Conservation (phyloP, 2,888 invertebrate genomes). For the Nezara viridula region DNA sequence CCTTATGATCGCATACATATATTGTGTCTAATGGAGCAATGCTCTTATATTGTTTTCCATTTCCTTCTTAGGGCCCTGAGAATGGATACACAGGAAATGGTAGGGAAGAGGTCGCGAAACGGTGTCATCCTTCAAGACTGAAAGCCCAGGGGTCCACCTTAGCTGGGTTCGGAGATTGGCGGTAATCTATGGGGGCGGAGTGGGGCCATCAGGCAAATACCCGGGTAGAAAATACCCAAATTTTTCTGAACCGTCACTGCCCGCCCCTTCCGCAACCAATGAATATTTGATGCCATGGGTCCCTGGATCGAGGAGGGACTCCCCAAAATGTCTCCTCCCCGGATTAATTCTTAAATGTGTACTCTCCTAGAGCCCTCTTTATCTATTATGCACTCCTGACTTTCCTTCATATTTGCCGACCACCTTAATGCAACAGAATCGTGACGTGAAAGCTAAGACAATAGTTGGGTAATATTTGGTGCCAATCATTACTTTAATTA, state of each 20-base stretch:
- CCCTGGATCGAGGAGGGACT: neutral
- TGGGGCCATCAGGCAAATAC: conserved; percentile 34
- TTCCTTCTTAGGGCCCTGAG: neutral
- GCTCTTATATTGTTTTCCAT: neutral
- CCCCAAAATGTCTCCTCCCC: neutral
- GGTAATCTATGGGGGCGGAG: conserved; percentile 28
- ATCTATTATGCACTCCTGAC: neutral
- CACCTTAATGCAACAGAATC: neutral
- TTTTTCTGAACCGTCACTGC: conserved; percentile 36
- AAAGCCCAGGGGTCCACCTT: conserved; percentile 17
- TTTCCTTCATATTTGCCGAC: conserved; percentile 24
- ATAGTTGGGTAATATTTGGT: neutral
- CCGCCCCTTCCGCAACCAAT: conserved; percentile 33
- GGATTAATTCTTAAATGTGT: conserved; percentile 28
- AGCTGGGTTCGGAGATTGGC: neutral
- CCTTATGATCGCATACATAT: too few relatives aligned
- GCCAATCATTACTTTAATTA: neutral
- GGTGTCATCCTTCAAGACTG: neutral
- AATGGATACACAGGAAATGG: neutral
- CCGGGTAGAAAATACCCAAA: conserved; percentile 11
- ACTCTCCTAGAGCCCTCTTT: conserved; percentile 9
- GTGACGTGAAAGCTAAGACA: neutral
- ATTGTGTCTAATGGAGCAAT: too few relatives aligned
- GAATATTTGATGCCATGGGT: neutral
- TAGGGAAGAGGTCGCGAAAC: neutral